phyloP scores from a whole-genome alignment of 2,888 invertebrate genomes.

The Sinhomidia bicolor region DNA sequence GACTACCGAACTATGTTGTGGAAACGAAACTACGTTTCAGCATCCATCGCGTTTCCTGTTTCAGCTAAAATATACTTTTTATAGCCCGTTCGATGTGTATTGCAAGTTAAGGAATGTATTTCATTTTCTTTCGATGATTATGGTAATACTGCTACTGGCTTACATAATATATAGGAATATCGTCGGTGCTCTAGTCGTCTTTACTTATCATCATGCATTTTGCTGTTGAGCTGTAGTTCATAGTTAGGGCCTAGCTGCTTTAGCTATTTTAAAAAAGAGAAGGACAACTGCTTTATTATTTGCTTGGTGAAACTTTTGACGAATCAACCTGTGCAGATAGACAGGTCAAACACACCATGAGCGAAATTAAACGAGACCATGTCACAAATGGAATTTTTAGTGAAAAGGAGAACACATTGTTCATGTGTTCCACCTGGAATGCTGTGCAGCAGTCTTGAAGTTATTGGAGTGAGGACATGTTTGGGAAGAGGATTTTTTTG shows the following conservation, averaged over 20 bases:
- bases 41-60: slow-evolving; percentile 14
- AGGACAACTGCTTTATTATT: slow-evolving; percentile 64
- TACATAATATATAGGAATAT: background rate
- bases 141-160: slow-evolving; percentile 28
- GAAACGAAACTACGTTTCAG: slow-evolving; percentile 2
- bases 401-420: slow-evolving; percentile 65
- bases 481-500: slow-evolving; percentile 28
- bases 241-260: slow-evolving; percentile 50
- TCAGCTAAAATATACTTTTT: slow-evolving; percentile 9
- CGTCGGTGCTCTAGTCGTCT: too few species aligned
- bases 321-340: slow-evolving; percentile 69
- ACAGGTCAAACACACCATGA: slow-evolving; percentile 72
- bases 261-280: slow-evolving; percentile 63
- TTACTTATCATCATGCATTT: too few species aligned
- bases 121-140: slow-evolving; percentile 23
- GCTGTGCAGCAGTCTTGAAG: slow-evolving; percentile 47
- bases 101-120: background rate
- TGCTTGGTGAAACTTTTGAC: slow-evolving; percentile 58
- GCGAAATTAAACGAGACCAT: slow-evolving; percentile 68
- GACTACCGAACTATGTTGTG: slow-evolving; percentile 1
- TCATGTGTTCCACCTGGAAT: slow-evolving; percentile 71
- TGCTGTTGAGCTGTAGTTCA: background rate
- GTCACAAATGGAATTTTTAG: slow-evolving; percentile 70
- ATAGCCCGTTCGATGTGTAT: background rate
- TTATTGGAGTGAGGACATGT: slow-evolving; percentile 66